These are phyloP conservation scores for Cordilura impudica DNA, from an alignment of 2,888 invertebrate species.

Conservation along the genomic window DNA sequence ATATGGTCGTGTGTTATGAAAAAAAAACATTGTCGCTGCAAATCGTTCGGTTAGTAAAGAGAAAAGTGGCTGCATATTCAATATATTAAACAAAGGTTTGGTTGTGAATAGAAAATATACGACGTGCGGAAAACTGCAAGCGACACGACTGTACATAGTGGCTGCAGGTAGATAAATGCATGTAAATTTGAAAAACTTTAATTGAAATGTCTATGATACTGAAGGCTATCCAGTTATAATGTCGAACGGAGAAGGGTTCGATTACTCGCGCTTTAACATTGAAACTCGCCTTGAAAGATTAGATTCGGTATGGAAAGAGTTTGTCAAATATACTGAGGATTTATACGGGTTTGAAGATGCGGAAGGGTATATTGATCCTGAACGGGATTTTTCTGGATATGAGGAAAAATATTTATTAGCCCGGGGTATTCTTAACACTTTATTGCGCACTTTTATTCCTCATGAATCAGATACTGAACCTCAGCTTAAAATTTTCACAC, in stretches of 20 bases:
- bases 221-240: not conserved
- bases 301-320: not conserved
- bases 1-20: too few species aligned
- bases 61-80: too few species aligned
- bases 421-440: not conserved
- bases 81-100: too few species aligned
- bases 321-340: constrained; percentile 3
- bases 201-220: constrained; percentile 6
- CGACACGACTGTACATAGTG: too few species aligned
- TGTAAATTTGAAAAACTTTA: too few species aligned
- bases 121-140: too few species aligned
- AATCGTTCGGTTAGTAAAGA: too few species aligned
- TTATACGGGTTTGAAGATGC: constrained; percentile 3
- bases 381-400: constrained; percentile 7
- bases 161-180: too few species aligned
- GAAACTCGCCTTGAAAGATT: not conserved
- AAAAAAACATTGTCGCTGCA: too few species aligned
- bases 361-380: constrained; percentile 15
- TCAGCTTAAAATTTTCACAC: too few species aligned
- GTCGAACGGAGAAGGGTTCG: constrained; percentile 1
- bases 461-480: too few species aligned
- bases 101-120: too few species aligned
- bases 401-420: constrained; percentile 28
- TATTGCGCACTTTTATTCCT: constrained; percentile 5
- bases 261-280: constrained; percentile 11